Base-by-base conservation (phyloP, 2,113 vertebrate species). In the Cavia porcellus region DNA sequence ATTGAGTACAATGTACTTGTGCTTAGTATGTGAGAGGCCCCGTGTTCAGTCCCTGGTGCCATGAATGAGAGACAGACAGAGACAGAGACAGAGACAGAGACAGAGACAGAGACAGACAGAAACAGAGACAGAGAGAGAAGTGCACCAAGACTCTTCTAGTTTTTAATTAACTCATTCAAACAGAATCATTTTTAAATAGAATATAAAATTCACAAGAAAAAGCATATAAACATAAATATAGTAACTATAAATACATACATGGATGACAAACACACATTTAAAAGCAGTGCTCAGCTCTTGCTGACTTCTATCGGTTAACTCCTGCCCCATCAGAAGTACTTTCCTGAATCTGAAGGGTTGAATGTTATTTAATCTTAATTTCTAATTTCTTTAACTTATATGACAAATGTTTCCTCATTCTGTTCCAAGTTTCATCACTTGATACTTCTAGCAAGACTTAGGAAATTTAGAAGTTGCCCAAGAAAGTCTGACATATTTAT, bases 161-260 rank as follows among this genome's bases (percentile, higher is more conserved):
- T 55, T 82, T 47, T 55, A 68, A 14, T 22, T 52, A 64, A 14
- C 7, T 35, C 20, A 84, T 52, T 94, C 38, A 45, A 79, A 64
- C 14, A 86, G 17, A 91, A 89, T 25, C 45, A 57, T 86, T 89
- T 95, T 94, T 77, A 61, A 82, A 52, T 70, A 3, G 77, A 57
- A 72, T 64, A 64, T 38, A 55, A 92, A 93, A 75, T 30, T 42
- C 7, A 47, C 6, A 82, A 87, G 25, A 72, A 74, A 94, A 87
- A 47, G 2, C 12, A 32, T 11, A 6, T n/a, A 45, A 61, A 64
- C 72, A 35, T 3, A 62, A 72, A 82, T 24, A 38, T 45, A 64
- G n/a, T 64, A 74, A 42, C 9, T 74, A 13, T 77, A 74, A n/a
- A n/a, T n/a, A n/a, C n/a, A n/a, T n/a, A n/a, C n/a, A n/a, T n/a